Percentiles rank a stretch among this genome's conserved stretches.
phyloP scores from a whole-genome alignment of 1,140 invertebrate species.

The Megalopta genalis region DNA sequence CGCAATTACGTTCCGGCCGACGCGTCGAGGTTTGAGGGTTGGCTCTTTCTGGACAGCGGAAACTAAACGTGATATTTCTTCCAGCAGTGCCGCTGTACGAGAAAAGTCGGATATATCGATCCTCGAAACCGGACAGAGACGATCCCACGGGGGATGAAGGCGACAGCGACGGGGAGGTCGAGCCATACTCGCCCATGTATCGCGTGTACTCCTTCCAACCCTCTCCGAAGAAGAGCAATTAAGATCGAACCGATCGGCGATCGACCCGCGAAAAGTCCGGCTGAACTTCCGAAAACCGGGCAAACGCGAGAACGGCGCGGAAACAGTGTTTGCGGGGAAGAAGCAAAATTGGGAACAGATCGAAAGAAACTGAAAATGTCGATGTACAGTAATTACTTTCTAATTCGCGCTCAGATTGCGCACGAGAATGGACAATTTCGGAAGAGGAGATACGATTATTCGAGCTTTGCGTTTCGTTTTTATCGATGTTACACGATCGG shows the following conservation, averaged over 20 bases:
- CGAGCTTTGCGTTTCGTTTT: too few relatives aligned
- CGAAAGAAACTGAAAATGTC: too few relatives aligned
- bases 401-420: too few relatives aligned
- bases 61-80: slow-evolving; percentile 27
- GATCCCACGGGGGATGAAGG: slow-evolving; percentile 70
- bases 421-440: too few relatives aligned
- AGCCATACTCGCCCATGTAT: slow-evolving; percentile 69
- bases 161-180: slow-evolving; percentile 61
- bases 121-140: slow-evolving; percentile 71
- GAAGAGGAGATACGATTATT: too few relatives aligned
- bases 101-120: slow-evolving; percentile 70
- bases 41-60: not conserved
- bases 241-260: not conserved
- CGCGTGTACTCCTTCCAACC: slow-evolving; percentile 68
- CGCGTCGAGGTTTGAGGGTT: not conserved
- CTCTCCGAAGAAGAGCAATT: slow-evolving; percentile 21
- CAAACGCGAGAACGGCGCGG: too few relatives aligned
- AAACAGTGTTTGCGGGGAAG: too few relatives aligned
- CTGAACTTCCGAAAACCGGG: too few relatives aligned
- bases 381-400: too few relatives aligned
- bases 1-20: not conserved
- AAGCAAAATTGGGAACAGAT: too few relatives aligned
- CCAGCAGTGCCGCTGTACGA: slow-evolving; percentile 53
- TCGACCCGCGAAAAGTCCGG: too few relatives aligned
- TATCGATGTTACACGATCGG: too few relatives aligned